These are phyloP conservation scores for Ciconia nigra DNA, from an alignment of 2,797 vertebrate species.

Conservation along the genomic window DNA sequence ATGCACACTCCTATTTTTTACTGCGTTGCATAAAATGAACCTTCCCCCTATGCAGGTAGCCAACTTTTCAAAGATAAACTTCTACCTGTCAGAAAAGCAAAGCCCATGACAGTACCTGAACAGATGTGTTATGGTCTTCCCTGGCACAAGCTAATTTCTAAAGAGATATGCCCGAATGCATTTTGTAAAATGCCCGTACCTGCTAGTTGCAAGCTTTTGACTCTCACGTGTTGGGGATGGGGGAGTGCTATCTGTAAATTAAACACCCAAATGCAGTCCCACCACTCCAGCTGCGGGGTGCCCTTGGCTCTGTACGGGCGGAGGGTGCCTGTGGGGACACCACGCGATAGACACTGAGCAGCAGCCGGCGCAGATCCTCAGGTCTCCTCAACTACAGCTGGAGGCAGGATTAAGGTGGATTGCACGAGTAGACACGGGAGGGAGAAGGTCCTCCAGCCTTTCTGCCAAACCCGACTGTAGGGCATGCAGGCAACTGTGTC, in stretches of 20 bases:
- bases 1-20: background rate
- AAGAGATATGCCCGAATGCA: background rate
- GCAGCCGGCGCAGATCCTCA: background rate
- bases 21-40: background rate
- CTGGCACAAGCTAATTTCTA: background rate
- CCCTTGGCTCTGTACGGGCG: background rate
- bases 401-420: accelerated
- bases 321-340: background rate
- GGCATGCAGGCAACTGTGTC: background rate
- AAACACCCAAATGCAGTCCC: background rate
- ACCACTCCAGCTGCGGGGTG: background rate
- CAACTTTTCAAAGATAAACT: background rate
- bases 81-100: background rate
- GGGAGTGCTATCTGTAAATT: background rate
- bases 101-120: background rate
- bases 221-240: background rate
- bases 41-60: background rate
- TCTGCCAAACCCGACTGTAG: background rate
- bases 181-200: background rate
- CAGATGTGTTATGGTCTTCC: background rate
- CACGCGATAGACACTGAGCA: accelerated
- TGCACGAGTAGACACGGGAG: background rate
- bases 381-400: background rate
- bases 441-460: background rate
- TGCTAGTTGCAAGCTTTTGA: background rate